These are phyloP conservation scores for Drosophila nigritarsus DNA, from an alignment of 2,888 invertebrate genomes.

Conservation along the genomic window DNA sequence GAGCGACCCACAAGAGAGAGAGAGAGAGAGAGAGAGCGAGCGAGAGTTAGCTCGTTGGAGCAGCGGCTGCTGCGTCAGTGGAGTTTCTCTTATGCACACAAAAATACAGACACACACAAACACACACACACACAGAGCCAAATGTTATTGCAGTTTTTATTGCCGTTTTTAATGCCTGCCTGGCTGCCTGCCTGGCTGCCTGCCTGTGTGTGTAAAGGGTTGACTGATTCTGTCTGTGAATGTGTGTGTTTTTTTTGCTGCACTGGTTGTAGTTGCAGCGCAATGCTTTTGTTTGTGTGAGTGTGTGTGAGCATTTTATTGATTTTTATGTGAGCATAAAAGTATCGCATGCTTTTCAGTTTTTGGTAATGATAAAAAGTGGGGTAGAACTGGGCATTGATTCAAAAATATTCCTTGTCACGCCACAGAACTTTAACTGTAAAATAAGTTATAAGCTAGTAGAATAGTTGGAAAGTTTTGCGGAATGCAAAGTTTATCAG, in stretches of 20 bases:
- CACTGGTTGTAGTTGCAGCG: slow-evolving; percentile 49
- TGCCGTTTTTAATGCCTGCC: slow-evolving; percentile 37
- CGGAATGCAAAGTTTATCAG: slow-evolving; percentile 24
- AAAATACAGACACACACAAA: slow-evolving; percentile 18
- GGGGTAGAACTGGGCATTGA: slow-evolving; percentile 12
- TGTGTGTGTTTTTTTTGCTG: slow-evolving; percentile 33
- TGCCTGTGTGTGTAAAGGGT: slow-evolving; percentile 50
- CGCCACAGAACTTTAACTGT: slow-evolving; percentile 11
- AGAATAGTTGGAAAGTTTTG: slow-evolving; percentile 26
- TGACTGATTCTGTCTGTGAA: slow-evolving; percentile 42
- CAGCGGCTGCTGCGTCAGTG: slow-evolving; percentile 54
- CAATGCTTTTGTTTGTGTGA: slow-evolving; percentile 4
- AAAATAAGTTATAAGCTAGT: slow-evolving; percentile 29
- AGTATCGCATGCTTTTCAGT: slow-evolving; percentile 46
- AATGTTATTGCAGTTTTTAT: slow-evolving; percentile 63
- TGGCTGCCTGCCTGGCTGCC: not conserved
- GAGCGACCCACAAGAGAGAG: slow-evolving; percentile 19
- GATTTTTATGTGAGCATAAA: slow-evolving; percentile 60
- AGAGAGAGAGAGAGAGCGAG: slow-evolving; percentile 9
- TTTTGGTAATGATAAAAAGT: slow-evolving; percentile 46
- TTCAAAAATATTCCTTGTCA: not conserved
- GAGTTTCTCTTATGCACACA: slow-evolving; percentile 57
- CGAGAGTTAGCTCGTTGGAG: slow-evolving; percentile 45
- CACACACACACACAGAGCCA: slow-evolving; percentile 20
- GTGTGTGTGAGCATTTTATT: slow-evolving; percentile 56